Conservation (phyloP, 1,140 invertebrate species). For the Brachionus plicatilis region DNA sequence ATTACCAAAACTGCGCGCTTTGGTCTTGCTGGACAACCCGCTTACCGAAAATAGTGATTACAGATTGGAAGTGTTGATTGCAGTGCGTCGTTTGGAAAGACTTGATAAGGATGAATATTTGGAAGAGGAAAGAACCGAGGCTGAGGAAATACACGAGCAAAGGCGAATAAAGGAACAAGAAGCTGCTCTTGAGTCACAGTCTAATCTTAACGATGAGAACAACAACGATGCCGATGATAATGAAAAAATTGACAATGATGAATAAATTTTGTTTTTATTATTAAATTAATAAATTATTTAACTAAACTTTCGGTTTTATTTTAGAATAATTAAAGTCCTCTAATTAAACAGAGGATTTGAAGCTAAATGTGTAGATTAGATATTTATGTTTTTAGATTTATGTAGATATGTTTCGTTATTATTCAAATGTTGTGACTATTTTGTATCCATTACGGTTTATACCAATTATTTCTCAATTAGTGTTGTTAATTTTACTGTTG, state of each 20-base stretch:
- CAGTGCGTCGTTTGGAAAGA: slow-evolving; percentile 50
- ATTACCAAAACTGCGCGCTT: slow-evolving; percentile 50
- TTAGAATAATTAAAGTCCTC: neutral
- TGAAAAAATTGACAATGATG: slow-evolving; percentile 11
- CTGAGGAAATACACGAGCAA: slow-evolving; percentile 50
- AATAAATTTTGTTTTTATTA: slow-evolving; percentile 10
- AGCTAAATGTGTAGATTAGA: neutral
- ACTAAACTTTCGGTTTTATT: neutral
- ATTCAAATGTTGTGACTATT: neutral
- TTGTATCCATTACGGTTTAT: slow-evolving; percentile 25
- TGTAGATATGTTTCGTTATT: slow-evolving; percentile 11
- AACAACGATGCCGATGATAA: neutral
- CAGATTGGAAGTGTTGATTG: slow-evolving; percentile 51
- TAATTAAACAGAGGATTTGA: neutral
- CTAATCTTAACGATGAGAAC: neutral
- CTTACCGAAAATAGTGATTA: slow-evolving; percentile 54
- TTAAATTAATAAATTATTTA: neutral
- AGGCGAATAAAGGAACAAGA: slow-evolving; percentile 46
- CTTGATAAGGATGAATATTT: slow-evolving; percentile 55
- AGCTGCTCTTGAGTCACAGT: slow-evolving; percentile 33
- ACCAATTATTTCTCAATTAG: slow-evolving; percentile 5
- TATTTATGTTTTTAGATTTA: neutral
- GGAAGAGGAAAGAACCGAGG: slow-evolving; percentile 54
- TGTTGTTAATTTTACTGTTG: slow-evolving; percentile 3
- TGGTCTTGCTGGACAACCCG: slow-evolving; percentile 53